phyloP scores from a whole-genome alignment of 2,797 vertebrate genomes.

The Centropyge bicolor region DNA sequence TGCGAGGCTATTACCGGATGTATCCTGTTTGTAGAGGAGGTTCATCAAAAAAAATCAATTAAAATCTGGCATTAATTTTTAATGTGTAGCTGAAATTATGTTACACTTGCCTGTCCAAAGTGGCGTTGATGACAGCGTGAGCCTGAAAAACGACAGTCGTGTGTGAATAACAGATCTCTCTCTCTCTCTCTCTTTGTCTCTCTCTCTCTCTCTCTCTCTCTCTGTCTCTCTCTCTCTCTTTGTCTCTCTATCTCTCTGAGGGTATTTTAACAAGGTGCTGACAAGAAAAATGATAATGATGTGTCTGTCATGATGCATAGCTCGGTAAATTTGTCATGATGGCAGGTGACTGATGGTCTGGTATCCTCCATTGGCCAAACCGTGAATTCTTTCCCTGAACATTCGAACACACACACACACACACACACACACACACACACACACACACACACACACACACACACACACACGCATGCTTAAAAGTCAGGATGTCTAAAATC shows the following conservation, averaged over 20 bases:
- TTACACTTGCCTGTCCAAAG: conserved; percentile 38
- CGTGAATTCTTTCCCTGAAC: conserved; percentile 69
- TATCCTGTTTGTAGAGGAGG: not conserved
- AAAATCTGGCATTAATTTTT: conserved; percentile 26
- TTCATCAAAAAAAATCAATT: conserved; percentile 15
- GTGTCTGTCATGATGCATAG: conserved; percentile 78
- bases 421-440: not conserved
- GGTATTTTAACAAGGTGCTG: conserved; percentile 81
- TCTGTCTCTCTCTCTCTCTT: conserved; percentile 10
- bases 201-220: conserved; percentile 44
- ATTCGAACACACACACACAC: conserved; percentile 17
- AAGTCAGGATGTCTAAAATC: conserved; percentile 39
- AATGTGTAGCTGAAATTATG: not conserved
- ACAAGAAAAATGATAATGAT: conserved; percentile 87
- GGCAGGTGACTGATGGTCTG: conserved; percentile 80
- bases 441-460: conserved; percentile 13
- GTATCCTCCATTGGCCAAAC: conserved; percentile 69
- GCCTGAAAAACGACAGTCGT: conserved; percentile 45
- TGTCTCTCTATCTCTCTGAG: conserved; percentile 51
- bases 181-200: conserved; percentile 20
- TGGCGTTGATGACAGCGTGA: conserved; percentile 20
- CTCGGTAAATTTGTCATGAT: conserved; percentile 77
- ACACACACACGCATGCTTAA: conserved; percentile 17
- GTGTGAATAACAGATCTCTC: conserved; percentile 44
- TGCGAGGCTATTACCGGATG: not conserved